Evolutionary conservation across 2,113 vertebrate genomes (phyloP), one percentile per base, ranked within the genome.

Genomic region (Hiodon tergisus): DNA sequence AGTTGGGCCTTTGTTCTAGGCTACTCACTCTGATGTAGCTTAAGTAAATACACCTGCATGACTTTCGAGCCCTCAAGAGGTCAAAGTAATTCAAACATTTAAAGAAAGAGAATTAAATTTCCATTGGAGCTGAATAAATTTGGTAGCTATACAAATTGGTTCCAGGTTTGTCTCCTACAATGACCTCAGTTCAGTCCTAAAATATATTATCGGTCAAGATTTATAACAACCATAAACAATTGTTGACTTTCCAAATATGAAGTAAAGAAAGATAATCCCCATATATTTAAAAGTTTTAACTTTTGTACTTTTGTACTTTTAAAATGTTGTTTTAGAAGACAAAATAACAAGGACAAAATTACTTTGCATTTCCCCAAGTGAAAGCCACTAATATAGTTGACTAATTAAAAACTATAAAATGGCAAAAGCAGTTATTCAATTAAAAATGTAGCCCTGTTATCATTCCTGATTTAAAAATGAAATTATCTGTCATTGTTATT

Each of bases 1-100:
- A 88, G 87, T 87, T 83, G 81, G 82, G 68, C 78, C 77, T 79
- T 88, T 89, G 85, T 87, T 91, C 90, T 85, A 88, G 85, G 84
- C 91, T 89, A 86, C 86, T 88, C 86, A 88, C 90, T 90, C 85
- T 86, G 82, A 91, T 89, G 90, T 89, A 88, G 84, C 85, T 88
- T 89, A 89, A 91, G 85, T 89, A 91, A 91, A 91, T 89, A 92
- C 91, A 92, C 90, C 91, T 91, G 91, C 84, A 58, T 5, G 89
- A 90, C 89, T 89, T 73, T 71, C 0, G 77, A 87, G 87, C 80
- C 87, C 87, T 86, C 81, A 71, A 86, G 80, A 87, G 90, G 90
- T 90, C 89, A 91, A 91, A 91, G 90, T 90, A 90, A 91, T 92
- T 92, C 88, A 92, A 92, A 92, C 89, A 91, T 92, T 91, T 91